Base-by-base conservation (phyloP, 1,140 invertebrate species). In the Pachyrhynchus sulphureomaculatus region DNA sequence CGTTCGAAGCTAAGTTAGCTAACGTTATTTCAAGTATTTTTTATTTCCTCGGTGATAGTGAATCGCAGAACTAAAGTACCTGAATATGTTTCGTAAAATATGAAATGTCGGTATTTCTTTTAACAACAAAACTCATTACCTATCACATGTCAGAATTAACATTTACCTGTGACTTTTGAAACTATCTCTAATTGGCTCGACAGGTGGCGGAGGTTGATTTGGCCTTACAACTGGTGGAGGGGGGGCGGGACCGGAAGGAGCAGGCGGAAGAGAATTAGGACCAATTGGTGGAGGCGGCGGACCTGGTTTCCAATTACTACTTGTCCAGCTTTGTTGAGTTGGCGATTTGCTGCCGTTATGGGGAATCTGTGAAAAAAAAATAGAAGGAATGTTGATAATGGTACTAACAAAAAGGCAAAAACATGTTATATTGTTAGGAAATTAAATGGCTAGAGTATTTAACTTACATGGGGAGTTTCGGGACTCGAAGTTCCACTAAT, bases 271-370 rank as follows among this genome's bases (percentile, higher is more conserved):
- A 1, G 86, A 86, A 0, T 84, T 86, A 1, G 87, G 80, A 9
- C 79, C 77, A 1, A 83, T 79, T 2, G 85, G 84, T 42, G 87
- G 87, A 4, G 86, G 86, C 2, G 86, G 86, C 4, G 87, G 86
- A 17, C 81, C 76, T 4, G 86, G 84, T 64, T 73, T 74, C 75
- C 75, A 76, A 53, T 69, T 68, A 3, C 67, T 62, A 45, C 68
- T 72, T 3, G 67, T 45, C 74, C 74, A 76, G 41, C 67, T 74
- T 54, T 69, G 68, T 34, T 70, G 68, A 1, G 69, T 69, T n/a
- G 69, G 69, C 0, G 69, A 71, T 58, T 65, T 71, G 21, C 34
- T 66, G 10, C 67, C 66, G 45, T 68, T 69, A 21, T 56, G 58
- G 9, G 37, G 26, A 24, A 48, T 54, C 66, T 68, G n/a, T n/a